Conservation (phyloP, 2,888 invertebrate genomes). For the Toxonevra muliebris region DNA sequence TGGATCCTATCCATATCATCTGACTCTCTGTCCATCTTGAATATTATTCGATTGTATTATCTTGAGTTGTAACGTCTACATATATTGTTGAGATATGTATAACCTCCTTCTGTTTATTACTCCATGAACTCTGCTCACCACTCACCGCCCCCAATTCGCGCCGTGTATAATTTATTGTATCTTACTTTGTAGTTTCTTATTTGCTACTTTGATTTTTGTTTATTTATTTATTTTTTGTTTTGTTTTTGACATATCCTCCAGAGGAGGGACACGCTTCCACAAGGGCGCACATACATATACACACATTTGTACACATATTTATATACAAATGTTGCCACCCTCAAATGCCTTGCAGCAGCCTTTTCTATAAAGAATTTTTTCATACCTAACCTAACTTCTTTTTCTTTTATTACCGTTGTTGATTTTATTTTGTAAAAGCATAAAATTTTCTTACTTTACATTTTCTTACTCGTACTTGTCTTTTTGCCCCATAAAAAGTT, state of each 20-base stretch:
- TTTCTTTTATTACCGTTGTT: background rate
- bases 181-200: conserved; percentile 30
- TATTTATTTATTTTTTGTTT: conserved; percentile 24
- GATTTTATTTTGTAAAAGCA: background rate
- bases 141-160: too few relatives aligned
- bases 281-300: background rate
- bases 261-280: conserved; percentile 16
- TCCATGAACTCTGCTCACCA: too few relatives aligned
- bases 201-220: conserved; percentile 36
- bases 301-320: background rate
- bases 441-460: background rate
- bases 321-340: conserved; percentile 21
- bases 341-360: conserved; percentile 16
- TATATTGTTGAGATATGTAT: too few relatives aligned
- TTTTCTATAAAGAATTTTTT: background rate
- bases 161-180: background rate
- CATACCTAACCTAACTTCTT: background rate
- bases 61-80: too few relatives aligned
- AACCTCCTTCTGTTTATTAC: too few relatives aligned
- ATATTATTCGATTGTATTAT: too few relatives aligned
- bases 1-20: too few relatives aligned
- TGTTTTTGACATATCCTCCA: conserved; percentile 22
- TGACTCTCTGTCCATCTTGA: too few relatives aligned
- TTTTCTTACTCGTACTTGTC: background rate
- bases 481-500: too few relatives aligned